Percentiles rank a stretch among this genome's conserved stretches.
Conservation (phyloP, 1,140 invertebrate genomes). For the Leptoteleia sp. region DNA sequence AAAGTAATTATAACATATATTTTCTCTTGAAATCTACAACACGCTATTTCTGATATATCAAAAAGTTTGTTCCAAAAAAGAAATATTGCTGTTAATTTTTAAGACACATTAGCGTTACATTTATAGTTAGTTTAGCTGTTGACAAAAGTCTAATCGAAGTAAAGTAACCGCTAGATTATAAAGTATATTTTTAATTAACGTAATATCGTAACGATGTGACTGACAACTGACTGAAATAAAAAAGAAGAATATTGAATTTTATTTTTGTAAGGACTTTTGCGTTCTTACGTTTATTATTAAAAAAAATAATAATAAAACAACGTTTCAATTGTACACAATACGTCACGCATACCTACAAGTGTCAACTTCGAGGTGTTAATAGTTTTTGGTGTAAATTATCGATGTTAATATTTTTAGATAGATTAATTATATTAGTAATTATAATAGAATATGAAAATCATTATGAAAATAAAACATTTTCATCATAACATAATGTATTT, state of each 20-base stretch:
- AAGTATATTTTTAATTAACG: slow-evolving; percentile 61
- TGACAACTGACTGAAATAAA: slow-evolving; percentile 57
- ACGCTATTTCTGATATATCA: too few relatives aligned
- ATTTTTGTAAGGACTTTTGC: slow-evolving; percentile 58
- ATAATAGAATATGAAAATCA: slow-evolving; percentile 52
- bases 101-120: slow-evolving; percentile 19
- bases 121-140: slow-evolving; percentile 26
- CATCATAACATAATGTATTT: too few relatives aligned
- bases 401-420: slow-evolving; percentile 60
- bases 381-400: slow-evolving; percentile 63
- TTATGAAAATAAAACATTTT: slow-evolving; percentile 65
- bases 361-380: slow-evolving; percentile 61
- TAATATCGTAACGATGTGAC: slow-evolving; percentile 55
- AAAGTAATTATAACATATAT: too few relatives aligned
- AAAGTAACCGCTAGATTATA: slow-evolving; percentile 34
- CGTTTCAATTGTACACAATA: slow-evolving; percentile 59
- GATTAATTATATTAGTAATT: slow-evolving; percentile 53
- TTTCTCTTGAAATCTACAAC: too few relatives aligned
- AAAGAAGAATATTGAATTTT: slow-evolving; percentile 55
- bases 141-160: slow-evolving; percentile 8
- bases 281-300: slow-evolving; percentile 52
- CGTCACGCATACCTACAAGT: slow-evolving; percentile 60
- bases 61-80: too few relatives aligned
- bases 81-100: slow-evolving; percentile 31
- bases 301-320: slow-evolving; percentile 9